Evolutionary conservation across 2,888 invertebrate species (phyloP).

Genomic region (Melieria omissa): DNA sequence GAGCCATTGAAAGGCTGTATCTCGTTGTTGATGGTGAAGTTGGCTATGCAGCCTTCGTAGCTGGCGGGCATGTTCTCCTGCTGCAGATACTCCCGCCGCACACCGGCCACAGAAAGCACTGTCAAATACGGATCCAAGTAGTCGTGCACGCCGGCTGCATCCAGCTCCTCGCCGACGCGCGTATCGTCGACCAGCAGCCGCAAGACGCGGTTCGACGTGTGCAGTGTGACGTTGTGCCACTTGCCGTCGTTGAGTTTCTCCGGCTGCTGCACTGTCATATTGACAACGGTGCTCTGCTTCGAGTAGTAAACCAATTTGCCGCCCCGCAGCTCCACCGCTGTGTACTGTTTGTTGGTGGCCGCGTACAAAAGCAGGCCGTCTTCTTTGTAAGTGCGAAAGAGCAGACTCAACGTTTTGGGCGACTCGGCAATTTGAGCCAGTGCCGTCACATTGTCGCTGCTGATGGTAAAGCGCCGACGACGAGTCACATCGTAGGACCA

Average conservation of each 20-base stretch:
- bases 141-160: conserved; percentile 87
- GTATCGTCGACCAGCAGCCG: conserved; percentile 77
- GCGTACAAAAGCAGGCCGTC: conserved; percentile 88
- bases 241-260: conserved; percentile 79
- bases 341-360: conserved; percentile 87
- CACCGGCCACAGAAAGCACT: conserved; percentile 82
- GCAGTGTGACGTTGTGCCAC: conserved; percentile 89
- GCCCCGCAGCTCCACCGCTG: conserved; percentile 80
- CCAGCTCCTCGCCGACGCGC: conserved; percentile 85
- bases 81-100: conserved; percentile 71
- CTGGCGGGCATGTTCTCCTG: conserved; percentile 70
- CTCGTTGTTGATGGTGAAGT: conserved; percentile 89
- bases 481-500: conserved; percentile 70
- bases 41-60: conserved; percentile 91
- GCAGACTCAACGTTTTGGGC: conserved; percentile 80
- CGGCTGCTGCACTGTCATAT: conserved; percentile 80
- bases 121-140: conserved; percentile 92
- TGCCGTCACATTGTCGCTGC: conserved; percentile 60
- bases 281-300: conserved; percentile 80
- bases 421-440: conserved; percentile 67
- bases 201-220: conserved; percentile 77
- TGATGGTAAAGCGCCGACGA: conserved; percentile 63
- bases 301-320: conserved; percentile 85
- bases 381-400: conserved; percentile 82
- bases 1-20: conserved; percentile 90